Base-by-base conservation (phyloP, 2,888 invertebrate genomes). In the Hecatera dysodea region DNA sequence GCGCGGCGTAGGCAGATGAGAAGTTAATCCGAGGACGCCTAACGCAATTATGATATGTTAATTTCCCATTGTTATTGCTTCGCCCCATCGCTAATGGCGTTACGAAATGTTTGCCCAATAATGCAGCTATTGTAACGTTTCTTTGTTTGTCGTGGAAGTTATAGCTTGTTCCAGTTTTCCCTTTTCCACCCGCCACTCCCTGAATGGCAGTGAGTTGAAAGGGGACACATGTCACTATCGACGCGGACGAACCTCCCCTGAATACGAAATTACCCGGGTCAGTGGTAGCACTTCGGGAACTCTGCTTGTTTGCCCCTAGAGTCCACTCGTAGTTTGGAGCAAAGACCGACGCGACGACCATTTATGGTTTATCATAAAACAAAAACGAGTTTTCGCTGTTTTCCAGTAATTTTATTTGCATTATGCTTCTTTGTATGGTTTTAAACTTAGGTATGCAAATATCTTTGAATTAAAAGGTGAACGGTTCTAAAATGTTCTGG, bases 41-140 rank as follows among this genome's bases (percentile, higher is more conserved):
- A 90, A 90, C 87, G 82, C 85, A 89, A 91, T 91, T 91, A 89
- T 82, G 77, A 85, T 90, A 92, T 90, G 90, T 89, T 90, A 91
- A 90, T 90, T 90, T 85, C 46, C 81, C 82, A 87, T 89, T 90
- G 88, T 89, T 88, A 84, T 82, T 86, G 77, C 82, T 84, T 78
- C 79, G 81, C 67, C 81, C 69, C 68, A 75, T 72, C 48, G 67
- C 80, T 84, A 87, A 85, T 83, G 72, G 83, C 75, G 81, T 87
- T 86, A 81, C 80, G 78, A 86, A 87, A 87, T 82, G 78, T 80
- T 84, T 80, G 75, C 62, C 72, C 67, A 72, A 70, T 57, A 71
- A 72, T 70, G 62, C 33, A 68, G 73, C 56, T 64, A 73, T 68
- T 69, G 39, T 66, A 66, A 71, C 63, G 46, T 66, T 67, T 48